Evolutionary conservation across 2,113 vertebrate genomes (phyloP).

Genomic region (Apodemus speciosus): DNA sequence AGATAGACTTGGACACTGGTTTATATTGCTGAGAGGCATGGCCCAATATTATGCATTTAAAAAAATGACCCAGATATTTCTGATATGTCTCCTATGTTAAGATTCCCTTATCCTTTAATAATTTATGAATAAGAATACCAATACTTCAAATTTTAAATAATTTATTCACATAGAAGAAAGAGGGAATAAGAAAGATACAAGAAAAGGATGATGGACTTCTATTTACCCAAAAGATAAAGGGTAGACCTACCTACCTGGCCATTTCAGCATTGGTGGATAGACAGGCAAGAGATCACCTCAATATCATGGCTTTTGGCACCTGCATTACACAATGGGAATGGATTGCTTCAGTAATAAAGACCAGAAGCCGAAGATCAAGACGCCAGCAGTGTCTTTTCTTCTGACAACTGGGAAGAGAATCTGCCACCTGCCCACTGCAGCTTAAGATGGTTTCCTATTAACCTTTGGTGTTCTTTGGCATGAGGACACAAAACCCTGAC

Average conservation of each 20-base stretch:
- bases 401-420: background rate
- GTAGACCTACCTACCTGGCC: background rate
- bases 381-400: fast-evolving
- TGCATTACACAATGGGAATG: background rate
- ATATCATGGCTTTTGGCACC: background rate
- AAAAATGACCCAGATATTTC: background rate
- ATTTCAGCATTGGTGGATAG: background rate
- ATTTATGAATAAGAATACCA: slow-evolving; percentile 13
- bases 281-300: background rate
- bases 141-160: background rate
- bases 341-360: background rate
- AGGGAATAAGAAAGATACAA: background rate
- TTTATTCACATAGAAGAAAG: background rate
- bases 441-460: background rate
- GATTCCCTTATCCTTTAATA: background rate
- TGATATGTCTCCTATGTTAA: background rate
- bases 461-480: background rate
- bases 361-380: background rate
- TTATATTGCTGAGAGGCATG: background rate
- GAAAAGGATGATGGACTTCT: background rate
- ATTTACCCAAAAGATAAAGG: background rate
- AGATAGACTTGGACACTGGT: background rate
- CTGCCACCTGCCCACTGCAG: background rate
- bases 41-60: background rate
- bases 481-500: background rate